Percentiles rank a stretch among this genome's conserved stretches.
Evolutionary conservation across 2,113 vertebrate genomes (phyloP).

Genomic region (Gnathonemus longibarbis): DNA sequence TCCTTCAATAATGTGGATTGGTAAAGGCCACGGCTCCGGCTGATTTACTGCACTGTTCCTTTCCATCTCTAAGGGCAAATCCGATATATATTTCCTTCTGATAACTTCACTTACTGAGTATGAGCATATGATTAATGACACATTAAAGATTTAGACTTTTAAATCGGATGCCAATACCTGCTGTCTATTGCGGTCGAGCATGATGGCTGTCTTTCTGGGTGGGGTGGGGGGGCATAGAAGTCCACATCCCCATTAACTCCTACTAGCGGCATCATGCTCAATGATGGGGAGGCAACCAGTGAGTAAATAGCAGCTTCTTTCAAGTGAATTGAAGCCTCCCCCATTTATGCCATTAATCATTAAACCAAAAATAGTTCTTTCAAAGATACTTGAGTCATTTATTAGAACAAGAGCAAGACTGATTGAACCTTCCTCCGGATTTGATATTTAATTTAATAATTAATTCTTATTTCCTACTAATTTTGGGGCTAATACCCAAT

Average conservation of each 20-base stretch:
- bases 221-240: not conserved
- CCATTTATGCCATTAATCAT: not conserved
- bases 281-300: not conserved
- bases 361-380: not conserved
- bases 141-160: conserved; percentile 46
- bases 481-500: not conserved
- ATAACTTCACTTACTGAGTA: not conserved
- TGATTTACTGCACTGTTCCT: conserved; percentile 21
- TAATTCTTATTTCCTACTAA: not conserved
- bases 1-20: not conserved
- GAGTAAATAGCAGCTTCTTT: not conserved
- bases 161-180: conserved; percentile 35
- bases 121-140: conserved; percentile 29
- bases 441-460: not conserved
- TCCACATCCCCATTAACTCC: not conserved
- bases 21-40: no score
- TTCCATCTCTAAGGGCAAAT: conserved; percentile 1
- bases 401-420: not conserved
- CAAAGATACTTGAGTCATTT: not conserved
- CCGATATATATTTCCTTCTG: not conserved
- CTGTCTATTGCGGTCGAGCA: conserved; percentile 21
- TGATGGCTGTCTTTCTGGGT: not conserved
- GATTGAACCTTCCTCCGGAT: not conserved
- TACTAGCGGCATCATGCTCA: not conserved
- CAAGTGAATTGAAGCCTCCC: not conserved